Evolutionary conservation across 2,888 invertebrate species (phyloP), one percentile per base, ranked within the genome.

Genomic region (Dendrolimus houi): DNA sequence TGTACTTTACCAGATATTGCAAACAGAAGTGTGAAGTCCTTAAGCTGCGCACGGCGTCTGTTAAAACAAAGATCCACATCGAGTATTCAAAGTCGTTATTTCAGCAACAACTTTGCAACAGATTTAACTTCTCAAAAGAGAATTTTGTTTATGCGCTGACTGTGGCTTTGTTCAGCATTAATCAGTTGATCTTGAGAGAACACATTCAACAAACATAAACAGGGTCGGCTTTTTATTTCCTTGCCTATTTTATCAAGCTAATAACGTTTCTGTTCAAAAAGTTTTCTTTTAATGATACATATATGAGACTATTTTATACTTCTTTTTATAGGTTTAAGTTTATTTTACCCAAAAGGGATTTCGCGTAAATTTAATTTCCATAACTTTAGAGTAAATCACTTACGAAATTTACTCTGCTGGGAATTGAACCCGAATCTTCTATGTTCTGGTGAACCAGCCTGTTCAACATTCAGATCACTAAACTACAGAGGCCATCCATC

Each of bases 61-160:
- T 56, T 56, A 56, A 56, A 53, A 56, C 56, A 56, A 41, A 41
- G 56, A 53, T 56, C 53, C 41, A 9, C 53, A 53, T 53, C 53
- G 53, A 53, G 53, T 56, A 56, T 56, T 56, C 53, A 56, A 53
- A 53, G 10, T 14, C 52, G 41, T 56, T 56, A 56, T 56, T 56
- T 41, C 53, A 52, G n/a, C 55, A 53, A 47, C 47, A 47, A 56
- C 56, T 56, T 47, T 47, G 10, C 47, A 47, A 47, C 47, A 47
- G 47, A 47, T 47, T 47, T 47, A 47, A 47, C 47, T 47, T 47
- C 7, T 1, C 47, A 47, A 47, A 47, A 47, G 47, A 47, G 47
- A 47, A 47, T 47, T 47, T 47, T 47, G 47, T 47, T 47, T 47
- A 47, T 47, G 10, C 47, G 10, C 10, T 10, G 47, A 6, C 47